phyloP scores from a whole-genome alignment of 1,140 invertebrate genomes.

The Saccostrea echinata region DNA sequence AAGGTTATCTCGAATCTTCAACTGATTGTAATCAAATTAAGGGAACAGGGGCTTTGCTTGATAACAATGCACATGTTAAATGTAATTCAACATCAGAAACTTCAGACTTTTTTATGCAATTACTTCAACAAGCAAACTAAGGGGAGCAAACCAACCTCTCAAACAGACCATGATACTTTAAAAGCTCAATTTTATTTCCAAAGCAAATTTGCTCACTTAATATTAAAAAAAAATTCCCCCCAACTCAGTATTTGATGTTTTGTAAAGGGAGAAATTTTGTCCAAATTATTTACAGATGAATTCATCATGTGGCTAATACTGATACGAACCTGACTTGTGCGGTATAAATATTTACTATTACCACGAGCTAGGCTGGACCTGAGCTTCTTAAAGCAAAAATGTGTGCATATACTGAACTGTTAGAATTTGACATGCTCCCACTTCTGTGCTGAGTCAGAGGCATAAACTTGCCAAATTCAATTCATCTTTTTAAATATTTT shows the following conservation, averaged over 20 bases:
- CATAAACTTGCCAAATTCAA: background rate
- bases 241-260: background rate
- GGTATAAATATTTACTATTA: conserved; percentile 1
- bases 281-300: conserved; percentile 39
- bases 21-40: conserved; percentile 32
- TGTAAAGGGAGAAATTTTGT: conserved; percentile 16
- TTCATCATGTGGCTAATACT: conserved; percentile 29
- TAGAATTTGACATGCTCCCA: background rate
- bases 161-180: conserved; percentile 3
- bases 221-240: too few relatives aligned
- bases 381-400: background rate
- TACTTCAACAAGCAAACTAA: conserved; percentile 25
- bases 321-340: background rate
- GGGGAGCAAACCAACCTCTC: conserved; percentile 16
- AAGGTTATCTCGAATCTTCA: background rate
- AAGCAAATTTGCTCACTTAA: background rate
- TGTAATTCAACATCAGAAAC: conserved; percentile 36
- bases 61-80: conserved; percentile 37
- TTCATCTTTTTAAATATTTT: too few relatives aligned
- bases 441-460: background rate
- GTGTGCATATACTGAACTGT: background rate
- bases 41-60: conserved; percentile 17
- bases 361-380: background rate
- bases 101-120: background rate
- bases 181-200: background rate